Evolutionary conservation across 1,140 invertebrate species (phyloP), one percentile per base, ranked within the genome.

Genomic region (Drosophila guanche): DNA sequence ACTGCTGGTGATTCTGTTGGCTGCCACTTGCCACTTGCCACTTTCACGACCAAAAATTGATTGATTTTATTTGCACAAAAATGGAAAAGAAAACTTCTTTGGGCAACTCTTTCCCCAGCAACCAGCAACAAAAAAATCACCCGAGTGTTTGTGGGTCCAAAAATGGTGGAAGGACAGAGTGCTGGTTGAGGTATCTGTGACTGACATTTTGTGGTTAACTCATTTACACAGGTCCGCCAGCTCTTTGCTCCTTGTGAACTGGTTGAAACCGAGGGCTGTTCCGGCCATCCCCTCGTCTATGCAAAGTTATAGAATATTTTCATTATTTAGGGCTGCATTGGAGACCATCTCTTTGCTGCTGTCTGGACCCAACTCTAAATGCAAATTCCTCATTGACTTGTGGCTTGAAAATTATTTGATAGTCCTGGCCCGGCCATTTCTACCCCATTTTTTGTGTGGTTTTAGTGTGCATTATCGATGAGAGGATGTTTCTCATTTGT

Each of bases 181-280:
- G 29, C 47, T 29, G 41, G 42, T 12, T 27, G 43, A 65, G 68
- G 73, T 68, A 52, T 22, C 47, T 56, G 75, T 48, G 56, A 76
- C 63, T 85, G 81, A 81, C 81, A 81, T 88, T 81, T 85, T 81
- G 81, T 85, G 81, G 81, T 85, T 65, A 81, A 86, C 81, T 86
- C 74, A 86, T 85, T 85, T 81, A 76, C 63, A 62, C 60, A 73
- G 73, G 57, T 62, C 41, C 14, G 16, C 16, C 57, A 72, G 41
- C 43, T 55, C 59, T 65, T 75, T 46, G 62, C 59, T 59, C 66
- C 42, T 50, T 74, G 25, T 22, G 3, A 25, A 50, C 7, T 51
- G 25, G 5, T 5, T 27, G 25, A 6, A 5, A 27, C 6, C 25
- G 25, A 16, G 14, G 14, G 16, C 25, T 20, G 50, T 14, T 33